Evolutionary conservation across 1,140 invertebrate genomes (phyloP), one percentile per base, ranked within the genome.

Genomic region (Nautilus pompilius): DNA sequence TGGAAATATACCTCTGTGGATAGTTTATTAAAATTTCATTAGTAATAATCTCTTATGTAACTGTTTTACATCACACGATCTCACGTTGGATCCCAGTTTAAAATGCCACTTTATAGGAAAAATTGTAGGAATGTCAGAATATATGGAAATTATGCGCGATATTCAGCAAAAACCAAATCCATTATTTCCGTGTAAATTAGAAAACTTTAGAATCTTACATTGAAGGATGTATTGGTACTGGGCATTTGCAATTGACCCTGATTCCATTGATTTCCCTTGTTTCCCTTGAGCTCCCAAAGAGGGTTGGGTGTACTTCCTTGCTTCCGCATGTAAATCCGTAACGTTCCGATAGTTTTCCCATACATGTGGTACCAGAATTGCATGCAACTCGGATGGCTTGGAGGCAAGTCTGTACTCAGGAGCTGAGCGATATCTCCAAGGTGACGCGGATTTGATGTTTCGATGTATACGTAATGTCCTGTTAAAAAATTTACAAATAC

Each of bases 281-380:
- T 62, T 15, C 69, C 70, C 26, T 45, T 58, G 5, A 75, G 58
- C 49, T 74, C 73, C 71, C 72, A 75, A 4, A 77, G 36, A 41
- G 75, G 71, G 5, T 66, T 63, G 26, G 68, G 75, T 22, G 58
- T 62, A 22, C 60, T 62, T 53, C 61, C 49, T 30, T 69, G 63
- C 22, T 58, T 41, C 45, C 54, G 66, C 8, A 65, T 59, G 45
- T 72, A 74, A 8, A 82, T 66, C 36, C 71, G 68, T 1, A 82
- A 65, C 20, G 67, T 70, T 17, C 81, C 80, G 34, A 79, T 72
- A 26, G 48, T 72, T 24, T 32, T 54, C 13, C 91, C 91, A 72
- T 86, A 91, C 90, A 93, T 92, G 71, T 92, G 90, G 71, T 85
- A 89, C 85, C 87, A 92, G 76, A 93, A 91, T n/a, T 65, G 46